Conservation (phyloP, 2,797 vertebrate species). For the Syndactyla subalaris region DNA sequence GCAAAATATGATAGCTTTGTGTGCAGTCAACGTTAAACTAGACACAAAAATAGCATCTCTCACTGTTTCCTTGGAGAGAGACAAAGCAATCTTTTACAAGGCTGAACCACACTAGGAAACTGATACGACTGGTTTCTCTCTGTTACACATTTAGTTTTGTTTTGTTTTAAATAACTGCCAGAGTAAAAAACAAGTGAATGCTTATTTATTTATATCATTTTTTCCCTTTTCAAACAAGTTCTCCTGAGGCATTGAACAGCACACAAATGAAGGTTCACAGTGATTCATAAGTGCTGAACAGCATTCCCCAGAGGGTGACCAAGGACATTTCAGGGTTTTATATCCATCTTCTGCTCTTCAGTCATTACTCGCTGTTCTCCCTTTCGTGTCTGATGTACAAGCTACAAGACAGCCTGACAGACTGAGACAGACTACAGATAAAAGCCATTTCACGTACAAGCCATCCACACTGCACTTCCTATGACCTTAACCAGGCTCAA, state of each 20-base stretch:
- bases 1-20: neutral
- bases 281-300: neutral
- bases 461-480: neutral
- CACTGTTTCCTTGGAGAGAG: slow-evolving; percentile 22
- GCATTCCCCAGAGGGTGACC: neutral
- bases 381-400: neutral
- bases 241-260: slow-evolving; percentile 1
- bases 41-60: slow-evolving; percentile 45
- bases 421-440: neutral
- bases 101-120: slow-evolving; percentile 22
- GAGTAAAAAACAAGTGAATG: slow-evolving; percentile 30
- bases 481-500: neutral
- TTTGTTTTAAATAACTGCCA: slow-evolving; percentile 37
- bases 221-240: neutral
- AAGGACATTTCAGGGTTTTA: slow-evolving; percentile 4
- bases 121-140: slow-evolving; percentile 31
- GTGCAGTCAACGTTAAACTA: slow-evolving; percentile 55
- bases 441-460: neutral
- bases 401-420: neutral
- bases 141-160: neutral
- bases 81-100: slow-evolving; percentile 19
- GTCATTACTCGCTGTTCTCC: slow-evolving; percentile 21
- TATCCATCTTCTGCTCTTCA: neutral
- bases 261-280: neutral
- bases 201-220: slow-evolving; percentile 40